Evolutionary conservation across 2,797 vertebrate species (phyloP).

Genomic region (Xiphorhynchus erythropygius): DNA sequence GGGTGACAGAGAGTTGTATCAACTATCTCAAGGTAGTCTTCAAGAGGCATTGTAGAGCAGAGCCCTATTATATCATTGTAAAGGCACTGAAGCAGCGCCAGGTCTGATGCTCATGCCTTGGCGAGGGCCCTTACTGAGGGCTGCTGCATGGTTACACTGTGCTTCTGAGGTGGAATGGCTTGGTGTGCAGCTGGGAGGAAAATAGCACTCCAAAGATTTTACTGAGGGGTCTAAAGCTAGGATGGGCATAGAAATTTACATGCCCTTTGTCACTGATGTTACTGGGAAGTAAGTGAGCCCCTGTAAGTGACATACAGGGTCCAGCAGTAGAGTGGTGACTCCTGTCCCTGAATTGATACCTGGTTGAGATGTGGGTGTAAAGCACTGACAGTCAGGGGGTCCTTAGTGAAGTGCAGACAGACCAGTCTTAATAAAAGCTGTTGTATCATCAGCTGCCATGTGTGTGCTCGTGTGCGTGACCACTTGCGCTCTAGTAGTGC

Average conservation of each 20-base stretch:
- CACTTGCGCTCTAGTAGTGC: not conserved
- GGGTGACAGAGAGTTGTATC: not conserved
- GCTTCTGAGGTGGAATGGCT: rapidly evolving
- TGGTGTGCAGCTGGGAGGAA: not conserved
- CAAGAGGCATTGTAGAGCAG: not conserved
- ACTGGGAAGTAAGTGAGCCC: not conserved
- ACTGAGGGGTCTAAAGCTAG: not conserved
- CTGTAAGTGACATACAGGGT: not conserved
- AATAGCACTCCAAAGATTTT: not conserved
- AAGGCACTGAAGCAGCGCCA: not conserved
- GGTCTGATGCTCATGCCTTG: rapidly evolving
- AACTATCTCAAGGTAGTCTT: not conserved
- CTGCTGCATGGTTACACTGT: not conserved
- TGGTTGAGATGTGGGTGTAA: not conserved
- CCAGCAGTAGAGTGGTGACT: not conserved
- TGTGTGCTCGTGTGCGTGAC: not conserved
- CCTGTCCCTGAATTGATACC: not conserved
- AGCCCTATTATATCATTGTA: rapidly evolving
- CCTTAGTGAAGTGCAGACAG: not conserved
- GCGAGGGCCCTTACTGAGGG: not conserved
- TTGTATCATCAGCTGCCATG: not conserved
- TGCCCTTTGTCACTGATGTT: not conserved
- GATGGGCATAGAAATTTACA: not conserved
- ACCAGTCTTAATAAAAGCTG: not conserved
- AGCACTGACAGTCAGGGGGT: not conserved